phyloP scores from a whole-genome alignment of 2,888 invertebrate genomes.

The Colletes collaris region DNA sequence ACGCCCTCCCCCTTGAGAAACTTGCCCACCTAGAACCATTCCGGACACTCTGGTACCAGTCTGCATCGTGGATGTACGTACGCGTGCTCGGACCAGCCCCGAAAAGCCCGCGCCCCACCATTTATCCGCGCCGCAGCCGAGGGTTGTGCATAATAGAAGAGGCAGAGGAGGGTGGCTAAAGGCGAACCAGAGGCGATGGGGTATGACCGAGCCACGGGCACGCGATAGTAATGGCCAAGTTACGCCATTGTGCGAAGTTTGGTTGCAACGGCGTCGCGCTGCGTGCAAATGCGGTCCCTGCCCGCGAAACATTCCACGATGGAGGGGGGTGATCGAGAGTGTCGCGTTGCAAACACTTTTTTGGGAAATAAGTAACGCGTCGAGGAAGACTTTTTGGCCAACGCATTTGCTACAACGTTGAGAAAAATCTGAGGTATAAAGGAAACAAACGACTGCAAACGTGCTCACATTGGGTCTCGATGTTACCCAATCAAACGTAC shows the following conservation, averaged over 20 bases:
- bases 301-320: neutral
- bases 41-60: constrained; percentile 24
- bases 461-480: too few species aligned
- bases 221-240: constrained; percentile 78
- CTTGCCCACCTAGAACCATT: constrained; percentile 44
- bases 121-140: constrained; percentile 50
- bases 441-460: too few species aligned
- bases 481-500: too few species aligned
- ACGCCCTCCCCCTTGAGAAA: constrained; percentile 34
- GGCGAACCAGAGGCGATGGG: constrained; percentile 52
- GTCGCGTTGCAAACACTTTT: too few species aligned
- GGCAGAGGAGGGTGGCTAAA: constrained; percentile 32
- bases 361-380: too few species aligned
- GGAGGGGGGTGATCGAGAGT: too few species aligned
- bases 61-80: constrained; percentile 55
- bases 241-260: constrained; percentile 80
- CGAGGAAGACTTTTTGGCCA: too few species aligned
- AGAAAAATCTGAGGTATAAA: too few species aligned
- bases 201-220: constrained; percentile 51
- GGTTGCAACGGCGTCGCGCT: constrained; percentile 57
- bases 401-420: too few species aligned
- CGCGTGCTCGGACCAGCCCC: constrained; percentile 30
- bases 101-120: constrained; percentile 55
- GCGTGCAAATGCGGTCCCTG: constrained; percentile 40
- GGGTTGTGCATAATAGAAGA: constrained; percentile 57